Evolutionary conservation across 1,140 invertebrate species (phyloP).

Genomic region (Ips nitidus): DNA sequence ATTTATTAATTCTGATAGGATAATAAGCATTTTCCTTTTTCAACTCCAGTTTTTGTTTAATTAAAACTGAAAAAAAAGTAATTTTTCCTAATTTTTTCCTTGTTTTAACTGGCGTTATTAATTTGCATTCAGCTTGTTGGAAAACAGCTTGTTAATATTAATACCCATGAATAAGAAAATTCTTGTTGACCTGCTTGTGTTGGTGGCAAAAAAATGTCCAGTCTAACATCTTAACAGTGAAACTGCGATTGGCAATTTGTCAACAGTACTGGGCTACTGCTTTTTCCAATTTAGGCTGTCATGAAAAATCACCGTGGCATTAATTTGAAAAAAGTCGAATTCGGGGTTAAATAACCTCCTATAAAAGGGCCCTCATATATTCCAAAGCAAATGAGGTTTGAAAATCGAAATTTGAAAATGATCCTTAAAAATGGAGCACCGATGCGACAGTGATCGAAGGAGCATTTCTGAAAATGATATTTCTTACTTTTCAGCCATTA

Average conservation of each 20-base stretch:
- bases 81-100: too few species aligned
- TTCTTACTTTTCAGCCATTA: not conserved
- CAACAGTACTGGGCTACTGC: not conserved
- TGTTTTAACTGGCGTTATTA: too few species aligned
- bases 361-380: slow-evolving; percentile 21
- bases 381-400: slow-evolving; percentile 23
- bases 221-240: not conserved
- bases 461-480: slow-evolving; percentile 6
- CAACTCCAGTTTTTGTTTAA: too few species aligned
- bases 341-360: slow-evolving; percentile 24
- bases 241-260: not conserved
- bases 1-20: too few species aligned
- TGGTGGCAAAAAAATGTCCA: not conserved
- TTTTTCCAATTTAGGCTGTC: slow-evolving; percentile 1
- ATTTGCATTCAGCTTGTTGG: too few species aligned
- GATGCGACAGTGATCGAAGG: slow-evolving; percentile 8
- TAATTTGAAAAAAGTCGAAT: slow-evolving; percentile 13
- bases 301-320: slow-evolving; percentile 18
- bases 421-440: slow-evolving; percentile 24
- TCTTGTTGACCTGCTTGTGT: too few species aligned
- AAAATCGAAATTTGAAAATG: slow-evolving; percentile 26
- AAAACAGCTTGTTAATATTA: too few species aligned
- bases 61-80: too few species aligned
- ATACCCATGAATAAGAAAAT: too few species aligned
- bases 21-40: too few species aligned